Percentiles rank a stretch among this genome's conserved stretches.
Conservation (phyloP, 2,888 invertebrate genomes). For the Tenthredo scrophulariae region DNA sequence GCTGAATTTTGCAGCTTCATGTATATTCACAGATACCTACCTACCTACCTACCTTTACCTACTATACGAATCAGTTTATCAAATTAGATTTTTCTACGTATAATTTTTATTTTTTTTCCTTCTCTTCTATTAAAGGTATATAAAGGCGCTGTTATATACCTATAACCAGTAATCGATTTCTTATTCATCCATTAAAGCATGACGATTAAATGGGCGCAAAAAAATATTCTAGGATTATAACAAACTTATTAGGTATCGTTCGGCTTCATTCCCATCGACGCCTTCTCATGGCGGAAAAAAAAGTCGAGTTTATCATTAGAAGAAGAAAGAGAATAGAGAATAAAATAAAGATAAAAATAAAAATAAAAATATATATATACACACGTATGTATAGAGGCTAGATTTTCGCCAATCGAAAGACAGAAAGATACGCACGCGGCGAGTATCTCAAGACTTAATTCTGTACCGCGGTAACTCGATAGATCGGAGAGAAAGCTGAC, state of each 20-base stretch:
- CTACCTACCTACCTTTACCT: background rate
- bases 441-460: slow-evolving; percentile 1
- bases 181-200: background rate
- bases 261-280: background rate
- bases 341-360: background rate
- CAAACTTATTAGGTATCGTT: background rate
- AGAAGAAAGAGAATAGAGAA: background rate
- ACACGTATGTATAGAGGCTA: too few species aligned
- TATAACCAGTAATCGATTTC: slow-evolving; percentile 5
- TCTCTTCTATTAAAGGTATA: background rate
- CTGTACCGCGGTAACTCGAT: slow-evolving; percentile 21
- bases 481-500: slow-evolving; percentile 28
- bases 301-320: background rate
- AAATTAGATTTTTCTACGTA: background rate
- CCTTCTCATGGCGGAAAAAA: too few species aligned
- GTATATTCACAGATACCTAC: background rate
- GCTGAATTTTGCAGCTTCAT: background rate
- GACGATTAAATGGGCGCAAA: background rate
- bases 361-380: background rate
- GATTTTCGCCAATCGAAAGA: background rate
- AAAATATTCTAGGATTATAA: background rate
- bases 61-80: background rate
- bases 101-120: background rate
- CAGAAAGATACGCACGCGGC: background rate
- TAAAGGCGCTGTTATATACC: background rate